These are phyloP conservation scores for Dichetophora obliterata DNA, from an alignment of 2,888 invertebrate species.

Conservation along the genomic window DNA sequence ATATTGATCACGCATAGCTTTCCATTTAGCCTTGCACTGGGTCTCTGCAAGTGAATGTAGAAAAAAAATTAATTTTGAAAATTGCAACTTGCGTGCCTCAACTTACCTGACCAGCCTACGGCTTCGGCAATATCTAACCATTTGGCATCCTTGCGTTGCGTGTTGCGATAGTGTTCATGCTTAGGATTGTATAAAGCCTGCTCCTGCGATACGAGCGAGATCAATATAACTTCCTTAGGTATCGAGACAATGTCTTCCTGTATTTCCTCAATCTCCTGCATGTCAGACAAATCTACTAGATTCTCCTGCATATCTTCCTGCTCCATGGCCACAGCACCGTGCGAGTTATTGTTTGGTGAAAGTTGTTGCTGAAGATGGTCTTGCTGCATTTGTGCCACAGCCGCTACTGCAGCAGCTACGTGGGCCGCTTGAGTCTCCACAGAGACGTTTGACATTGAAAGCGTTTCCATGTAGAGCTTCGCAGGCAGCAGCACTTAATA, in stretches of 20 bases:
- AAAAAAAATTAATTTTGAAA: not conserved
- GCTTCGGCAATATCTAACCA: slow-evolving; percentile 62
- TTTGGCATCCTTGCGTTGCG: slow-evolving; percentile 60
- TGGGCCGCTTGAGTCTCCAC: slow-evolving; percentile 43
- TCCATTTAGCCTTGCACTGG: slow-evolving; percentile 67
- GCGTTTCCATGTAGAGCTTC: slow-evolving; percentile 36
- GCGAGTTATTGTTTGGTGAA: not conserved
- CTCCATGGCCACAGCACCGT: slow-evolving; percentile 36
- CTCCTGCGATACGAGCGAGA: slow-evolving; percentile 61
- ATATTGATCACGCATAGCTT: slow-evolving; percentile 66
- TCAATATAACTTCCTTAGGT: slow-evolving; percentile 62
- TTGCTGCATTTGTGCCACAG: slow-evolving; percentile 7
- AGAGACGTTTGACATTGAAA: slow-evolving; percentile 41
- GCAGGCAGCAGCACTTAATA: not conserved
- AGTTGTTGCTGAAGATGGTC: slow-evolving; percentile 25
- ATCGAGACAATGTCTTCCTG: slow-evolving; percentile 54
- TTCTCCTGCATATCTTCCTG: slow-evolving; percentile 46
- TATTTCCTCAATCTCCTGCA: slow-evolving; percentile 50
- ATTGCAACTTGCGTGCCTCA: not conserved
- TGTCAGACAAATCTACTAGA: slow-evolving; percentile 54
- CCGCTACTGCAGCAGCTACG: slow-evolving; percentile 24
- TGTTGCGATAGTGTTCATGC: slow-evolving; percentile 63
- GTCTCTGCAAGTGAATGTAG: slow-evolving; percentile 50
- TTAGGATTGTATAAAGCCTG: slow-evolving; percentile 65
- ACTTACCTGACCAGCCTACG: slow-evolving; percentile 63